These are phyloP conservation scores for Argya squamiceps DNA, from an alignment of 2,797 vertebrate species.

Conservation along the genomic window DNA sequence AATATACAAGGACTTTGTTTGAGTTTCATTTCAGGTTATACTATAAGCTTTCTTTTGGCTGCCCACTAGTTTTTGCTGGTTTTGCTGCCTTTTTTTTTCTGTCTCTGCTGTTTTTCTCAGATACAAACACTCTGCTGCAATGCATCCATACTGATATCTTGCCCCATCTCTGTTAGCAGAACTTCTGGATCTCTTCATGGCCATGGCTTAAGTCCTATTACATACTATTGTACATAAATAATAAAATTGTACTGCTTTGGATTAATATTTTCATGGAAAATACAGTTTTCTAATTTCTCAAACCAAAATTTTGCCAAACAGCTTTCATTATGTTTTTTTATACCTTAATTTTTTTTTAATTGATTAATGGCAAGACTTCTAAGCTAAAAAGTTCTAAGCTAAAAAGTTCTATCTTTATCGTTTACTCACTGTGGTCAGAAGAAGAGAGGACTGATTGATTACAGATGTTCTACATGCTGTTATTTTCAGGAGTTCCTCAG, in stretches of 20 bases:
- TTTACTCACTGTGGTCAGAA: neutral
- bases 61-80: neutral
- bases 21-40: neutral
- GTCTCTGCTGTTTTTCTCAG: neutral
- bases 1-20: neutral
- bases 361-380: neutral
- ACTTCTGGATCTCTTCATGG: neutral
- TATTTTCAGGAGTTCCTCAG: neutral
- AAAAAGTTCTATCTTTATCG: neutral
- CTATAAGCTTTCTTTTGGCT: neutral
- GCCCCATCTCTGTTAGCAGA: neutral
- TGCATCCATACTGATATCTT: rapidly evolving
- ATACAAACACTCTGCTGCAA: neutral
- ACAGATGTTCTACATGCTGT: neutral
- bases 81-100: too few species aligned
- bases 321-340: neutral
- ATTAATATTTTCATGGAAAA: neutral
- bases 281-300: neutral
- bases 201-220: neutral
- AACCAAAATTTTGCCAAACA: neutral
- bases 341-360: neutral
- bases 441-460: neutral
- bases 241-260: neutral
- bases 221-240: neutral
- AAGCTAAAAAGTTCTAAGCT: neutral